Conservation (phyloP, 2,888 invertebrate species). For the Apomyelois bistriatella region DNA sequence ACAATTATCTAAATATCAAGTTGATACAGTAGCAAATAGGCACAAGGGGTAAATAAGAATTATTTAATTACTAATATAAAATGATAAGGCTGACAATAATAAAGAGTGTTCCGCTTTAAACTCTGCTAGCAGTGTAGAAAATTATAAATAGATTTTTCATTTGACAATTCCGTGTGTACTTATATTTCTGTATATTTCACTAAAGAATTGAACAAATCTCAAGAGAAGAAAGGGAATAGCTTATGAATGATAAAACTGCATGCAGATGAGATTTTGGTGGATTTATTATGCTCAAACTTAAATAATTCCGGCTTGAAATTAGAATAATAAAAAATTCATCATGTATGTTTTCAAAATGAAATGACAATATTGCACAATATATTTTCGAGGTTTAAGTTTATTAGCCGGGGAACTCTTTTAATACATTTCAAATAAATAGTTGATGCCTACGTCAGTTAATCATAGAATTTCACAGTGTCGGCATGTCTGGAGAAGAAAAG, state of each 20-base stretch:
- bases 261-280: too few species aligned
- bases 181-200: too few species aligned
- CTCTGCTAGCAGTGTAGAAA: background rate
- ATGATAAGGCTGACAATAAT: slow-evolving; percentile 33
- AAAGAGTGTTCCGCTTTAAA: slow-evolving; percentile 27
- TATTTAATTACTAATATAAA: slow-evolving; percentile 39
- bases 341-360: background rate
- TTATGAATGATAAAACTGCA: too few species aligned
- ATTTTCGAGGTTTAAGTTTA: background rate
- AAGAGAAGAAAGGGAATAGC: too few species aligned
- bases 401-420: background rate
- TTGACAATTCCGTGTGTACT: background rate
- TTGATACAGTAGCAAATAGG: slow-evolving; percentile 42
- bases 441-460: slow-evolving; percentile 12
- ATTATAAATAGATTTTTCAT: background rate
- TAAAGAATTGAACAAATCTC: too few species aligned
- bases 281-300: too few species aligned
- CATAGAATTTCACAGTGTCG: slow-evolving; percentile 26
- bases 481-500: slow-evolving; percentile 40
- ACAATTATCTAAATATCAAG: slow-evolving; percentile 41
- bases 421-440: background rate
- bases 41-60: slow-evolving; percentile 43
- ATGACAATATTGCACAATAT: background rate
- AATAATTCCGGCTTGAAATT: too few species aligned
- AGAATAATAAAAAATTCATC: too few species aligned